These are phyloP conservation scores for Sparidentex hasta DNA, from an alignment of 2,797 vertebrate species.

Conservation along the genomic window DNA sequence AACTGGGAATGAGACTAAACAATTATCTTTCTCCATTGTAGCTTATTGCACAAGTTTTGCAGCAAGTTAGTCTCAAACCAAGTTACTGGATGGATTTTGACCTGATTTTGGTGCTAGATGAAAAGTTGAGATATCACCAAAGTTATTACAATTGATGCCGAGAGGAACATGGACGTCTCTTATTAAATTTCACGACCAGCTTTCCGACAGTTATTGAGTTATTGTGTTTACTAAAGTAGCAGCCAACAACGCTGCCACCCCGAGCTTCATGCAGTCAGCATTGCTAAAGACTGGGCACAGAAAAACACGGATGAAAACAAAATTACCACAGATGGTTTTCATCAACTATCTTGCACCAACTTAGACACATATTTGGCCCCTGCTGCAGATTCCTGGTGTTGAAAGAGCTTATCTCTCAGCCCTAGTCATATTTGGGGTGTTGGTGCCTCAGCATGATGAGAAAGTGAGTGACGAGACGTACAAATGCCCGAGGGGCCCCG, in stretches of 20 bases:
- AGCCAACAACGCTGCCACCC: not conserved
- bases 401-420: constrained; percentile 79
- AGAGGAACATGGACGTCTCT: not conserved
- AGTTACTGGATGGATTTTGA: not conserved
- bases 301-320: constrained; percentile 56
- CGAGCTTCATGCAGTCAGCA: not conserved
- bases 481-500: constrained; percentile 44
- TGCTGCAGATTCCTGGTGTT: constrained; percentile 71
- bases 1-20: no score
- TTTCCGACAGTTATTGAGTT: not conserved
- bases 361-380: constrained; percentile 76
- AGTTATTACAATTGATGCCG: not conserved
- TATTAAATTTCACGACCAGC: not conserved
- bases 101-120: not conserved
- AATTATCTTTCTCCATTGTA: no score
- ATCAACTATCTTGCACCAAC: constrained; percentile 76
- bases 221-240: not conserved
- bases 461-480: constrained; percentile 68
- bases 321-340: constrained; percentile 80
- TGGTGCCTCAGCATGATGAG: constrained; percentile 51
- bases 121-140: not conserved
- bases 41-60: not conserved
- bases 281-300: constrained; percentile 39
- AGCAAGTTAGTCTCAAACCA: not conserved
- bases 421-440: constrained; percentile 49